Evolutionary conservation across 2,797 vertebrate species (phyloP).

Genomic region (Mastacembelus armatus): DNA sequence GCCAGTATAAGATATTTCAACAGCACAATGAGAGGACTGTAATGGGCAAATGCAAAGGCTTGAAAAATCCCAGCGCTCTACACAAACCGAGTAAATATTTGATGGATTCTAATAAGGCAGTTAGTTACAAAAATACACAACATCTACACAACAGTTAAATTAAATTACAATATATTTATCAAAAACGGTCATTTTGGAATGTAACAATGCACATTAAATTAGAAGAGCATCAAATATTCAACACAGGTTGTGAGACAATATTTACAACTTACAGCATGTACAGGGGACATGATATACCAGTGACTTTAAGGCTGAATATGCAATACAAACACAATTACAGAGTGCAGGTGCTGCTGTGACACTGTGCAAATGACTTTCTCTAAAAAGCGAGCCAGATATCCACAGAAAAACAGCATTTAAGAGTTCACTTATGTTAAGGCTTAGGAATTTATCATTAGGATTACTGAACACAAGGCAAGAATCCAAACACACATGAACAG

Average conservation of each 20-base stretch:
- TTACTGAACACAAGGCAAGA: constrained; percentile 63
- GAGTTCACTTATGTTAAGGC: constrained; percentile 75
- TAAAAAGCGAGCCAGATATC: constrained; percentile 54
- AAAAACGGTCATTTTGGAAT: constrained; percentile 72
- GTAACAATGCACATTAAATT: constrained; percentile 81
- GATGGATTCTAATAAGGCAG: constrained; percentile 44
- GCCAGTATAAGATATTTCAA: constrained; percentile 59
- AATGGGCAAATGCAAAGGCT: constrained; percentile 32
- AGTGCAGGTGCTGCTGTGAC: constrained; percentile 66
- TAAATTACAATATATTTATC: constrained; percentile 76
- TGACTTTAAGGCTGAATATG: constrained; percentile 78
- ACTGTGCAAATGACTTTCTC: constrained; percentile 67
- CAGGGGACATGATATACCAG: constrained; percentile 58
- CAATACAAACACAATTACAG: constrained; percentile 64
- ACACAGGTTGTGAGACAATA: constrained; percentile 59
- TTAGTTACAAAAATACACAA: constrained; percentile 38
- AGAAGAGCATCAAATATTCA: constrained; percentile 61
- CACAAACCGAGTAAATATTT: constrained; percentile 48
- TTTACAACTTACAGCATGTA: constrained; percentile 76
- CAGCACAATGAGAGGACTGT: constrained; percentile 71
- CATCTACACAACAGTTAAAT: constrained; percentile 48
- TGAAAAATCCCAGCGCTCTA: constrained; percentile 34
- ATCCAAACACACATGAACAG: constrained; percentile 48
- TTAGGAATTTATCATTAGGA: constrained; percentile 61
- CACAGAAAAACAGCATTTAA: constrained; percentile 56